These are phyloP conservation scores for Trichomalopsis sarcophagae DNA, from an alignment of 1,140 invertebrate species.

Conservation along the genomic window DNA sequence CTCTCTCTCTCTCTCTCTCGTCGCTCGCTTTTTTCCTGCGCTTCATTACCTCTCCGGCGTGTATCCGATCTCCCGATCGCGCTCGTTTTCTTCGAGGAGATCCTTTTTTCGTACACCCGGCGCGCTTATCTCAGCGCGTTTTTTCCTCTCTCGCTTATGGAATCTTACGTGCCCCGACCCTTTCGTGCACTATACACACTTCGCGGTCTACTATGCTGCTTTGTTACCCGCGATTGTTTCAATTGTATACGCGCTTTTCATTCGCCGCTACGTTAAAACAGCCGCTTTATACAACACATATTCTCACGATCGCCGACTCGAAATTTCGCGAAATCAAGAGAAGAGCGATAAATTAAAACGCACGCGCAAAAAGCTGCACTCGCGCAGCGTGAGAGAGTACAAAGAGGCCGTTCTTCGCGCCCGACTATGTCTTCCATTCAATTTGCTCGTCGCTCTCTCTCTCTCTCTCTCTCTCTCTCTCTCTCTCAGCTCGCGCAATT, in stretches of 20 bases:
- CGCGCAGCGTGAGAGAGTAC: neutral
- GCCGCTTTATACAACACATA: too few species aligned
- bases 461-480: neutral
- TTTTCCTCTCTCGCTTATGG: neutral
- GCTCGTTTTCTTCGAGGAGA: neutral
- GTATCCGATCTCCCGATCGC: constrained; percentile 1
- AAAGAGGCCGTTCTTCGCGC: neutral
- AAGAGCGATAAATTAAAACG: neutral
- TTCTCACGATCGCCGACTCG: neutral
- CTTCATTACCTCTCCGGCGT: constrained; percentile 24
- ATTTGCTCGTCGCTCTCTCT: neutral
- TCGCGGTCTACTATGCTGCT: neutral
- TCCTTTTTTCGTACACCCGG: too few species aligned
- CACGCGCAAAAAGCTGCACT: too few species aligned
- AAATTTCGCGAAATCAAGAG: neutral
- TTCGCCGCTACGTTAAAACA: neutral
- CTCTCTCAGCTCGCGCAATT: neutral
- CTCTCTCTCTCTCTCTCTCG: neutral
- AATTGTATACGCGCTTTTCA: neutral
- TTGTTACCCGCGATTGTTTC: neutral
- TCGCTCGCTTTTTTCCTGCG: neutral
- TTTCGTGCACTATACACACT: neutral
- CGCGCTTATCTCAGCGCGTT: neutral
- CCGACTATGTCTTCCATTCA: neutral
- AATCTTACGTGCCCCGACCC: neutral